Base-by-base conservation (phyloP, 1,140 invertebrate species). In the Rhagoletis pomonella region DNA sequence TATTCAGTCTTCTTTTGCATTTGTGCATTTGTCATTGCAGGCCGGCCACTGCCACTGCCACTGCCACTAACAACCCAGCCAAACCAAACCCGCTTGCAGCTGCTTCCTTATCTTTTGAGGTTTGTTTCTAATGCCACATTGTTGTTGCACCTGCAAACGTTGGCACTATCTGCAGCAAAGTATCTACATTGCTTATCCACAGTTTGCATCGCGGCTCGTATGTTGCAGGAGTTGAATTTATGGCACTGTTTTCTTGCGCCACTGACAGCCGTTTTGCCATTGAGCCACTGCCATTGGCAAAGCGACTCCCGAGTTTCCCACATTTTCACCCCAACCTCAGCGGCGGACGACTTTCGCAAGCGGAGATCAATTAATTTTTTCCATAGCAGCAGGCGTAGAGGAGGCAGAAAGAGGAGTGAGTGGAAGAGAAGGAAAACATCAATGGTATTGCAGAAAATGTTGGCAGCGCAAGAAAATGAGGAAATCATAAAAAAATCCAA, bases 211-310 rank as follows among this genome's bases (percentile, higher is more conserved):
- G 17, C 17, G 5, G n/a, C 4, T 19, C 42, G 73, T 47, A 55
- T 81, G 73, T 81, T 81, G 73, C 73, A 81, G 55, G 50, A 55
- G 47, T 81, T 81, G 73, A 81, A 81, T 81, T 81, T 81, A 81
- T 81, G 73, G 47, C 47, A 81, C 17, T 81, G 73, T 44, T 19
- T 10, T 67, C n/a, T 81, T 81, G 42, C 9, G 39, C 9, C 42
- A 39, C 65, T 14, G 65, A 1, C 9, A 47, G 12, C 42, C 44
- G 47, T 29, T n/a, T 81, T 81, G 73, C 73, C 73, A 55, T 81
- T 62, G 60, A 62, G 17, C 60, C 17, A 62, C 60, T 62, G 60
- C 12, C 60, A 62, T 14, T 50, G n/a, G n/a, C 4, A 47, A 17
- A 1, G 4, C 12, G 60, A 7, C 10, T 55, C 50, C 60, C 4